phyloP scores from a whole-genome alignment of 2,113 vertebrate species.

The Fregetta grallaria region DNA sequence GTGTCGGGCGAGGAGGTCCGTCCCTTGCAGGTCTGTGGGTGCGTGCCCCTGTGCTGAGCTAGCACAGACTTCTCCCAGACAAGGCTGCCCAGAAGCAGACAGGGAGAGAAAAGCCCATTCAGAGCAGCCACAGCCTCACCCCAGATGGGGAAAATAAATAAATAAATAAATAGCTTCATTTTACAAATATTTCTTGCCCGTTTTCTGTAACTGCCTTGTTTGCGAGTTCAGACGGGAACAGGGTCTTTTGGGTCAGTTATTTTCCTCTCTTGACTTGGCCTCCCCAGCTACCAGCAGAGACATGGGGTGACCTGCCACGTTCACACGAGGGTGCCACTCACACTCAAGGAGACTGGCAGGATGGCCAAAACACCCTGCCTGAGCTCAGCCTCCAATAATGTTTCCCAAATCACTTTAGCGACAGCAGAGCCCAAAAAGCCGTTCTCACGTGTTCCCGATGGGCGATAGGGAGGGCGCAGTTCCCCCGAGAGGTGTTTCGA shows the following conservation, averaged over 20 bases:
- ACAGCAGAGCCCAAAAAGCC: neutral
- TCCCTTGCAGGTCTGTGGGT: neutral
- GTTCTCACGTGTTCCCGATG: rapidly evolving
- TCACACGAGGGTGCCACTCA: neutral
- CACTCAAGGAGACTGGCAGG: neutral
- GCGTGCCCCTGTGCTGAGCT: neutral
- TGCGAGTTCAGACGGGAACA: neutral
- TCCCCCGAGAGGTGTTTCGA: rapidly evolving
- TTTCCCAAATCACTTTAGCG: neutral
- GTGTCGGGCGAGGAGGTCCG: neutral
- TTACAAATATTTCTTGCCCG: slow-evolving; percentile 9
- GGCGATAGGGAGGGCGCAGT: neutral
- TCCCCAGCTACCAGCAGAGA: neutral
- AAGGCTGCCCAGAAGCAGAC: neutral
- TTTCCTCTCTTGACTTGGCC: neutral
- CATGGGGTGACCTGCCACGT: neutral
- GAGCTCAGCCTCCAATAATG: rapidly evolving
- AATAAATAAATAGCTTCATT: neutral
- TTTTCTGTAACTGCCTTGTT: neutral
- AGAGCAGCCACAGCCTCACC: neutral
- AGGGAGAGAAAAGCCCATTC: slow-evolving; percentile 43
- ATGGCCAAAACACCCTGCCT: rapidly evolving
- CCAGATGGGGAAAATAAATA: neutral
- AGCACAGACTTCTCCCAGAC: neutral
- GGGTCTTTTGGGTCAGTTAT: neutral